Evolutionary conservation across 2,797 vertebrate genomes (phyloP), one percentile per base, ranked within the genome.

Genomic region (Pseudochirops corinnae): DNA sequence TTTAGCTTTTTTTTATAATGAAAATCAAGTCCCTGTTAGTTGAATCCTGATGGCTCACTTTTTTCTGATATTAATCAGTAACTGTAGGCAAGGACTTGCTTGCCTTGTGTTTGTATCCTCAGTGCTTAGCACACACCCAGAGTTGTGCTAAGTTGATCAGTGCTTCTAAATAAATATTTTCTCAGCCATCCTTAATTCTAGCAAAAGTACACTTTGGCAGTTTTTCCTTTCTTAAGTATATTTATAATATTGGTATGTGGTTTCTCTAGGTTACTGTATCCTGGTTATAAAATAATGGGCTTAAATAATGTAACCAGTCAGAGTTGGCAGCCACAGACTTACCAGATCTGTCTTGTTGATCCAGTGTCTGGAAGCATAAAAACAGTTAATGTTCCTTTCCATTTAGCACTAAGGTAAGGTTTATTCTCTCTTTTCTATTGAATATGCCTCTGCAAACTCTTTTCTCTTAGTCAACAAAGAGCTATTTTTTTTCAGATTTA

Each of bases 201-300:
- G 4, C 60, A 2, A 82, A 56, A 90, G 1, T 4, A 50, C 18
- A 55, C 12, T 24, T 91, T 93, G 90, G 6, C 82, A 2, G 1
- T 91, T 94, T 96, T 92, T 56, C 0, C 92, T 90, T 33, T 93
- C 60, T 95, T 95, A n/a, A 0, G 3, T 94, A 1, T 67, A 53
- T 94, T 96, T 93, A 13, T 55, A 0, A 0, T 91, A 5, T 2
- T 31, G 92, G 11, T 97, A 28, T 96, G 90, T 95, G 26, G 1
- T 97, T 96, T 98, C 91, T 98, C 95, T 98, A 99, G 99, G 97
- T 98, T 99, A 96, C 97, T 99, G 95, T 99, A 99, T 97, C 99
- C 99, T 92, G 99, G 99, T 94, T 99, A 99, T 98, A 99, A 99
- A 98, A 99, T 99, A 98, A 99, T 99, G 99, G 99, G 99, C 90